Evolutionary conservation across 2,888 invertebrate species (phyloP).

Genomic region (Syrphus vitripennis): DNA sequence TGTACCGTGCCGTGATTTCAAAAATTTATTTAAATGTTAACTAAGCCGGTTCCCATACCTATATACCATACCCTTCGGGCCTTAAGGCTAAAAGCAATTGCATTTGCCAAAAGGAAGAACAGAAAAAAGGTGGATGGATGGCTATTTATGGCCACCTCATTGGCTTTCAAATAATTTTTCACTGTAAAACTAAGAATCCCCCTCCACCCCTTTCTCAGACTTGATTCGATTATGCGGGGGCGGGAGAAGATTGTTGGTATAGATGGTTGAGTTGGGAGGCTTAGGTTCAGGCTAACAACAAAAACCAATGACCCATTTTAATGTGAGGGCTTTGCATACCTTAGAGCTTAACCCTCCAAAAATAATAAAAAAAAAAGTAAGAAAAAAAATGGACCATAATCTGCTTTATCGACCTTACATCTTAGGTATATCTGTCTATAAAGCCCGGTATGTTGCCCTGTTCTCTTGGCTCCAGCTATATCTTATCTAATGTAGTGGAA

Average conservation of each 20-base stretch:
- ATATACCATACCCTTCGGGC: neutral
- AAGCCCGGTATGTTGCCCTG: neutral
- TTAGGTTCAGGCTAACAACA: slow-evolving; percentile 5
- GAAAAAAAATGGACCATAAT: slow-evolving; percentile 24
- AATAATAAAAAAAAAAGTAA: neutral
- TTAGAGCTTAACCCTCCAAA: slow-evolving; percentile 16
- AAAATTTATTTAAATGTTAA: slow-evolving; percentile 56
- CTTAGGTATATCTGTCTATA: neutral
- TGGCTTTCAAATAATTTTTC: slow-evolving; percentile 63
- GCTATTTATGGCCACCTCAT: slow-evolving; percentile 68
- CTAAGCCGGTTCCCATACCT: slow-evolving; percentile 1
- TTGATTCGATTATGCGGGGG: neutral
- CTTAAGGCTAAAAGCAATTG: neutral
- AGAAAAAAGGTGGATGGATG: slow-evolving; percentile 45
- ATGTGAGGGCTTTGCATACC: slow-evolving; percentile 54
- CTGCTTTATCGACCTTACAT: slow-evolving; percentile 24
- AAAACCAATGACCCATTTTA: slow-evolving; percentile 68
- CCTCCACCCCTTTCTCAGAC: neutral
- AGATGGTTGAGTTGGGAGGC: neutral
- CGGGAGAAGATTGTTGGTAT: too few species aligned
- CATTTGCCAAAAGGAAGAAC: slow-evolving; percentile 54
- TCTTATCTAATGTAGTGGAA: slow-evolving; percentile 69
- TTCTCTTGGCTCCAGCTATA: slow-evolving; percentile 48
- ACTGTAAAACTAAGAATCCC: slow-evolving; percentile 16
- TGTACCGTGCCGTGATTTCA: slow-evolving; percentile 7